phyloP scores from a whole-genome alignment of 2,797 vertebrate species.

The Columba guinea region DNA sequence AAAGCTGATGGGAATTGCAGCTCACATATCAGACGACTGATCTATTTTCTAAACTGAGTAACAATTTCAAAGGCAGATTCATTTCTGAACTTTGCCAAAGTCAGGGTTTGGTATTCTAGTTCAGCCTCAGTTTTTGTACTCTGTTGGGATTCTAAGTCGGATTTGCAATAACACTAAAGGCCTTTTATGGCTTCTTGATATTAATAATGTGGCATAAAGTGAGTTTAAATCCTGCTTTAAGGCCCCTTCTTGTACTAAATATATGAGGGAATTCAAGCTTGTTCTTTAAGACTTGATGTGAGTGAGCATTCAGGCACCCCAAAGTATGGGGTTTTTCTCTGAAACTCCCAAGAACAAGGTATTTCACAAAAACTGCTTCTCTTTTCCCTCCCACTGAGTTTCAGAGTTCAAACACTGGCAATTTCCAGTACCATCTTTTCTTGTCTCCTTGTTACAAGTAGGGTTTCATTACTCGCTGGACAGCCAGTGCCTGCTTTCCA shows the following conservation, averaged over 20 bases:
- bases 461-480: slow-evolving; percentile 24
- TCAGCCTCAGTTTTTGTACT: slow-evolving; percentile 43
- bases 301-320: slow-evolving; percentile 9
- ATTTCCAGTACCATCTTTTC: slow-evolving; percentile 48
- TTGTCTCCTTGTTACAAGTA: slow-evolving; percentile 30
- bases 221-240: slow-evolving; percentile 51
- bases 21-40: slow-evolving; percentile 17
- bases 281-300: slow-evolving; percentile 29
- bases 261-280: slow-evolving; percentile 10
- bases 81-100: slow-evolving; percentile 48
- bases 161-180: slow-evolving; percentile 45
- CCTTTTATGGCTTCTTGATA: slow-evolving; percentile 49
- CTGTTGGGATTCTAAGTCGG: slow-evolving; percentile 27
- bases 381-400: slow-evolving; percentile 65
- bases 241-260: slow-evolving; percentile 3
- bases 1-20: slow-evolving; percentile 45
- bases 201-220: slow-evolving; percentile 41
- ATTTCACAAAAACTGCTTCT: slow-evolving; percentile 53
- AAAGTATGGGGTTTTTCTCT: slow-evolving; percentile 22
- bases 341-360: slow-evolving; percentile 13
- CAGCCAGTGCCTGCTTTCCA: not conserved
- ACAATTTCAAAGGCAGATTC: slow-evolving; percentile 42
- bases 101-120: slow-evolving; percentile 49
- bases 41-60: slow-evolving; percentile 61
- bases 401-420: slow-evolving; percentile 54